Percentiles rank a stretch among this genome's conserved stretches.
Conservation (phyloP, 2,888 invertebrate genomes). For the Euclidia mi region DNA sequence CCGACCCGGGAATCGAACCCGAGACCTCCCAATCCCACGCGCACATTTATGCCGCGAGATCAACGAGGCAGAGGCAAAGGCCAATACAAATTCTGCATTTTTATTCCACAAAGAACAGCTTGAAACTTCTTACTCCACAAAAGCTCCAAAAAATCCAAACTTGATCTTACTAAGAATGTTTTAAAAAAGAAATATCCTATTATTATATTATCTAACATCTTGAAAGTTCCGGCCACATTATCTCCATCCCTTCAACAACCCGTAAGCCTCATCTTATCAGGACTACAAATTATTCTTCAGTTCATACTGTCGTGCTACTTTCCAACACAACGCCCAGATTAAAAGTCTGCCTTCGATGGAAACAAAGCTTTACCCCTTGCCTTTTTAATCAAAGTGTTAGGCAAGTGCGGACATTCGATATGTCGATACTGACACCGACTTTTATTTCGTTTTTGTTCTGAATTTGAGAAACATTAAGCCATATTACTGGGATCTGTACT, state of each 20-base stretch:
- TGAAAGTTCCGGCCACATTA: not conserved
- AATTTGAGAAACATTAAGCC: no score
- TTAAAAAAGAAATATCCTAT: not conserved
- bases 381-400: constrained; percentile 52
- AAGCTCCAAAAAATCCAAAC: no score
- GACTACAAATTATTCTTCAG: constrained; percentile 29
- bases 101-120: no score
- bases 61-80: no score
- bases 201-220: not conserved
- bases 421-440: constrained; percentile 10
- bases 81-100: no score
- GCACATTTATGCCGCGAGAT: no score
- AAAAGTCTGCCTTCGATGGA: constrained; percentile 43
- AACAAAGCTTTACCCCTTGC: constrained; percentile 51
- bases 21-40: no score
- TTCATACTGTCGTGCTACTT: constrained; percentile 26
- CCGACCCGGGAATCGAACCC: no score
- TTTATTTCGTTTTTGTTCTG: no score
- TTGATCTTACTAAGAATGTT: no score
- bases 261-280: constrained; percentile 25
- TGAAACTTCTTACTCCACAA: no score
- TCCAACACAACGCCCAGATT: constrained; percentile 48
- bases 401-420: constrained; percentile 12
- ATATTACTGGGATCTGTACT: no score
- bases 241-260: constrained; percentile 16